A percentile compares a stretch with the other conserved stretches of the same genome.
Conservation (phyloP, 2,888 invertebrate genomes). For the Acrocyrtus sp. region DNA sequence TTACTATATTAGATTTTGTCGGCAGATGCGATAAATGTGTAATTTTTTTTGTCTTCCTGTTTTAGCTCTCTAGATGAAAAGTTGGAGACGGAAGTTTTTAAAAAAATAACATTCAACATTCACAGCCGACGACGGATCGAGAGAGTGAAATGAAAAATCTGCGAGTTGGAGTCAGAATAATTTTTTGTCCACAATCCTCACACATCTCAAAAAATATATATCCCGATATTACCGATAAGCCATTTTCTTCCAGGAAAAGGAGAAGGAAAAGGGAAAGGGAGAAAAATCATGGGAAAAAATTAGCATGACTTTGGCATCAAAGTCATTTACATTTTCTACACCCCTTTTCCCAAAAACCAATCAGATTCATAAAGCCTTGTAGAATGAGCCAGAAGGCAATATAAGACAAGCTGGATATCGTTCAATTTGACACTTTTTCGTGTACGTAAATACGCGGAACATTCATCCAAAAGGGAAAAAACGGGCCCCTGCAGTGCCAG, state of each 20-base stretch:
- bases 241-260: no score
- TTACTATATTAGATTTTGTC: constrained; percentile 29
- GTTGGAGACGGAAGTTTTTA: no score
- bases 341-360: neutral
- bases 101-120: no score
- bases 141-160: no score
- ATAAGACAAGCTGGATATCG: constrained; percentile 24
- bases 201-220: no score
- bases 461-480: constrained; percentile 13
- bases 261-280: no score
- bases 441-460: constrained; percentile 6
- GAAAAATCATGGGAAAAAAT: constrained; percentile 38
- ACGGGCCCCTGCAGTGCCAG: constrained; percentile 22
- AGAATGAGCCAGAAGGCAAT: constrained; percentile 14
- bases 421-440: constrained; percentile 36
- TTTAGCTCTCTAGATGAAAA: no score
- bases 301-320: constrained; percentile 36
- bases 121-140: no score
- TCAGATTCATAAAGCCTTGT: neutral
- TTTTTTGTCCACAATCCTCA: no score
- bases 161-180: no score
- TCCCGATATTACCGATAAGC: no score
- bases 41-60: neutral
- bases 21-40: constrained; percentile 41
- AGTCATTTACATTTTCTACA: neutral